These are phyloP conservation scores for Natrix natrix DNA, from an alignment of 2,797 vertebrate genomes.

Conservation along the genomic window DNA sequence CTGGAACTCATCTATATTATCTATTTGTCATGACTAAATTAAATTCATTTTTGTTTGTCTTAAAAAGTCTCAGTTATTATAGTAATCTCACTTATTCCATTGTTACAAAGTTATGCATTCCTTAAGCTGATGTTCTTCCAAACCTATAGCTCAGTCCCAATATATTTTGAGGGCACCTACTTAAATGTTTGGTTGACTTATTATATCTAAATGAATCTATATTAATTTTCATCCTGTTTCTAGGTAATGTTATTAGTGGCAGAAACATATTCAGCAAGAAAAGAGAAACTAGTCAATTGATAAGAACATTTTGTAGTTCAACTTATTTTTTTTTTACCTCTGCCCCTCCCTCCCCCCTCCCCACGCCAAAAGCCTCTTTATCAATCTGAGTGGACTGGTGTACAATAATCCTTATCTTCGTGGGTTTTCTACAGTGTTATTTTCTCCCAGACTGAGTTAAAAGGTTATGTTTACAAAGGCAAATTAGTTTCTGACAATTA, in stretches of 20 bases:
- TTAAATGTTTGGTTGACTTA: not conserved
- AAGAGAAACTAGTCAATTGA: not conserved
- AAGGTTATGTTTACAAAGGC: not conserved
- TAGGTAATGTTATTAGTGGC: slow-evolving; percentile 3
- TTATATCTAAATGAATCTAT: slow-evolving; percentile 13
- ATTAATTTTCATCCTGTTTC: not conserved
- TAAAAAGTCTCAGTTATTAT: slow-evolving; percentile 12
- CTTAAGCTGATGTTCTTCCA: not conserved
- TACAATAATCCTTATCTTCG: not conserved
- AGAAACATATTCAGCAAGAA: not conserved
- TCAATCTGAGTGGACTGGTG: not conserved
- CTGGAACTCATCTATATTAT: not conserved
- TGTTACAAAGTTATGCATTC: slow-evolving; percentile 8
- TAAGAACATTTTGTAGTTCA: not conserved
- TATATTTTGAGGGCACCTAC: not conserved
- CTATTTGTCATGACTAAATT: not conserved
- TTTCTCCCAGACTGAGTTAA: not conserved
- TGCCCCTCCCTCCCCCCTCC: not conserved
- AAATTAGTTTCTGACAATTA: not conserved
- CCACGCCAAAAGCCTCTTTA: not conserved
- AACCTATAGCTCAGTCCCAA: not conserved
- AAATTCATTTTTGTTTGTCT: slow-evolving; percentile 14
- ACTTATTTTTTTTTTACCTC: not conserved
- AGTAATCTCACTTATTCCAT: slow-evolving; percentile 6
- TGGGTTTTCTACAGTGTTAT: not conserved